A percentile compares a stretch with the other conserved stretches of the same genome.
phyloP scores from a whole-genome alignment of 1,140 invertebrate species.

The Drosophila grimshawi region DNA sequence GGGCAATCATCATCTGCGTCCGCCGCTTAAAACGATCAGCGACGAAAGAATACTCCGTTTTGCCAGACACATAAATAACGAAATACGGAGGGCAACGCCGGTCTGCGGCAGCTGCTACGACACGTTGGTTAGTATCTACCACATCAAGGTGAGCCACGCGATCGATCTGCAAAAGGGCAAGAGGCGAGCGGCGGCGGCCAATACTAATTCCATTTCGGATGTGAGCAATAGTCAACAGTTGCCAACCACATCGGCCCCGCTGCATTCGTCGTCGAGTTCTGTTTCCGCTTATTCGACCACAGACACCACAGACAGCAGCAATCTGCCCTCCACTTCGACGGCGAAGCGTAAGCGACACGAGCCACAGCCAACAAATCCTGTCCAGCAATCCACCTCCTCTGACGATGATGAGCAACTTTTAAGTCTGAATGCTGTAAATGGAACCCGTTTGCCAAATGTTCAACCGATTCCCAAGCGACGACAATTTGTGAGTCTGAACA shows the following conservation, averaged over 20 bases:
- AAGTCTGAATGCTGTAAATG: conserved; percentile 69
- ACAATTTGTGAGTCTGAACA: conserved; percentile 24
- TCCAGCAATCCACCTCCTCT: background rate
- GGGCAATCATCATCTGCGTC: conserved; percentile 25
- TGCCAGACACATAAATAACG: conserved; percentile 26
- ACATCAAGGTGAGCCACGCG: conserved; percentile 23
- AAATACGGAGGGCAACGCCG: conserved; percentile 18
- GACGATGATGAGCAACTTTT: conserved; percentile 57
- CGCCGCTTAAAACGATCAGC: conserved; percentile 17
- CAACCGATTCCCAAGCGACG: conserved; percentile 66
- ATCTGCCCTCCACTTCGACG: background rate
- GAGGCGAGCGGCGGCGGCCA: background rate
- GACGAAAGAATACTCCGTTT: conserved; percentile 34
- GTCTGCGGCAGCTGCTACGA: conserved; percentile 38
- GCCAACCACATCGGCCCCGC: background rate
- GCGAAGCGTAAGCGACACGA: conserved; percentile 19
- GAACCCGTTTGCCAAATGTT: conserved; percentile 58
- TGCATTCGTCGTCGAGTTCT: background rate
- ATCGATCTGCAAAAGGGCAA: background rate
- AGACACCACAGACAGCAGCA: background rate
- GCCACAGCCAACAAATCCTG: background rate
- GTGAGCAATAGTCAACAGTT: conserved; percentile 41
- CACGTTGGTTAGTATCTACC: conserved; percentile 17
- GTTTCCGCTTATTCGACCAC: background rate
- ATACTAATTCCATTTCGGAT: conserved; percentile 40